Conservation (phyloP, 2,888 invertebrate species). For the Ditylenchus weischeri region DNA sequence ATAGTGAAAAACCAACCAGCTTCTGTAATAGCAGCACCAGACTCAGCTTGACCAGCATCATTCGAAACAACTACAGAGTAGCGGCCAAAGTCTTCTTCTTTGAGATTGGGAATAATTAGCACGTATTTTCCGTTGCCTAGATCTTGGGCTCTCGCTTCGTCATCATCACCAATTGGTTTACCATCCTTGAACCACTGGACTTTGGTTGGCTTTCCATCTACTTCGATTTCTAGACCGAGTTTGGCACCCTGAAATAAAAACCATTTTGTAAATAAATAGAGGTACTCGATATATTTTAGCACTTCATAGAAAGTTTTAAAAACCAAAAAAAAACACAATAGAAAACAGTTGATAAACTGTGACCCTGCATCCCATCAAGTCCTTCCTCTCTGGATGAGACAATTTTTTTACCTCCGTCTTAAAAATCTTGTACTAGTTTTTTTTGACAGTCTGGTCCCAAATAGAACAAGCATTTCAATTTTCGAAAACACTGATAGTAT, state of each 20-base stretch:
- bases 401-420: too few relatives aligned
- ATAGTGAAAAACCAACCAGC: constrained; percentile 19
- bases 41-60: constrained; percentile 55
- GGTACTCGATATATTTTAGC: too few relatives aligned
- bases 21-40: constrained; percentile 41
- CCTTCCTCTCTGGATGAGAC: too few relatives aligned
- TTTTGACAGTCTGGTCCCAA: too few relatives aligned
- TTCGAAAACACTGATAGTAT: too few relatives aligned
- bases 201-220: constrained; percentile 63
- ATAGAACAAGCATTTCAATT: too few relatives aligned
- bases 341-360: too few relatives aligned
- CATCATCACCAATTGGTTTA: constrained; percentile 31
- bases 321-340: too few relatives aligned
- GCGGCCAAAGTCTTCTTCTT: constrained; percentile 56
- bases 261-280: too few relatives aligned
- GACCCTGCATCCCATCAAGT: too few relatives aligned
- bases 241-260: constrained; percentile 30
- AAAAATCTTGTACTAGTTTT: too few relatives aligned
- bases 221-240: constrained; percentile 47
- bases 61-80: constrained; percentile 58
- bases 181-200: constrained; percentile 72
- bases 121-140: constrained; percentile 52
- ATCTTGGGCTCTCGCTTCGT: constrained; percentile 39
- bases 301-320: too few relatives aligned
- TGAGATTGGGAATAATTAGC: constrained; percentile 48